Conservation (phyloP, 2,113 vertebrate genomes). For the Gadus macrocephalus region DNA sequence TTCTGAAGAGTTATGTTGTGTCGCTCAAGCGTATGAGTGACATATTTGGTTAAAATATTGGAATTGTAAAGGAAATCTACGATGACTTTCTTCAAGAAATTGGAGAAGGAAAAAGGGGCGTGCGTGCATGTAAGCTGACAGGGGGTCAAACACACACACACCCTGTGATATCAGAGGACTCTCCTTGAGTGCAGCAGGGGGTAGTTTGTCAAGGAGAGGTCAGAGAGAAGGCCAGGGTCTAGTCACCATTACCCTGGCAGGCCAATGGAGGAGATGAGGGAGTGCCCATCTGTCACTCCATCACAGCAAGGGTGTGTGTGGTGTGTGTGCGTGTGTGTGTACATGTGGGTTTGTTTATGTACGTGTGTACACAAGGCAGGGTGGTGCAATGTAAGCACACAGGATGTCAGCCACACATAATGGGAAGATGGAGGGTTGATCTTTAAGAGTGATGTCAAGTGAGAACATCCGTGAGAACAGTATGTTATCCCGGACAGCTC, state of each 20-base stretch:
- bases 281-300: background rate
- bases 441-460: slow-evolving; percentile 3
- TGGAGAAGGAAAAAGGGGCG: background rate
- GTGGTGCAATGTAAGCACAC: slow-evolving; percentile 4
- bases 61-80: no score
- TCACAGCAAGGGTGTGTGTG: background rate
- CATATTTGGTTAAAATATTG: background rate
- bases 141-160: background rate
- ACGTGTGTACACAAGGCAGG: background rate
- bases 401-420: background rate
- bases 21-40: background rate
- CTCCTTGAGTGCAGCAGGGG: slow-evolving; percentile 6
- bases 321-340: no score
- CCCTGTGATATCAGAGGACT: slow-evolving; percentile 1
- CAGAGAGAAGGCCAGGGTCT: background rate
- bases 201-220: slow-evolving; percentile 21
- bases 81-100: no score
- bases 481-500: background rate
- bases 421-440: slow-evolving; percentile 1
- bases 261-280: background rate
- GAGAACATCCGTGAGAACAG: background rate
- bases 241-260: slow-evolving; percentile 14
- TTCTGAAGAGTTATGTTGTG: no score
- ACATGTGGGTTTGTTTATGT: no score
- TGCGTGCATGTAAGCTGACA: no score